These are phyloP conservation scores for Phyto melanocephala DNA, from an alignment of 2,888 invertebrate species.

Conservation along the genomic window DNA sequence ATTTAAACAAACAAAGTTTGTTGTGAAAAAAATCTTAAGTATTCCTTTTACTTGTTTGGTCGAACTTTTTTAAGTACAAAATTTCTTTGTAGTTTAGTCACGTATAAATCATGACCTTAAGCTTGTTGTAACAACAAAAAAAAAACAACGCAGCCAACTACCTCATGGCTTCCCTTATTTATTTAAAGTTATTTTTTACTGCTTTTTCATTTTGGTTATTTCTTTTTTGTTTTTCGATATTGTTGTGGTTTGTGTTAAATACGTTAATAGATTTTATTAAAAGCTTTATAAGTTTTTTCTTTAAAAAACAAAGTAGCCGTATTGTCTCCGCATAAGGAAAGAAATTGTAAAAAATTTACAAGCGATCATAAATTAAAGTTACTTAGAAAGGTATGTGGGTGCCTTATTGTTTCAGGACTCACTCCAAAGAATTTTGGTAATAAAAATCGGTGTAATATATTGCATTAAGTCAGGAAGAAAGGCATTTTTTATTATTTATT, in stretches of 20 bases:
- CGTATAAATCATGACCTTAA: constrained; percentile 55
- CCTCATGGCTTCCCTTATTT: neutral
- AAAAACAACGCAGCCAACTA: neutral
- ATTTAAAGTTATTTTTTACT: neutral
- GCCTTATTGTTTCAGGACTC: neutral
- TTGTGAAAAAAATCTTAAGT: constrained; percentile 5
- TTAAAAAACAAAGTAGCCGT: neutral
- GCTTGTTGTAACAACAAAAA: neutral
- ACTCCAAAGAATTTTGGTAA: neutral
- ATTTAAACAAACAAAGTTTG: constrained; percentile 6
- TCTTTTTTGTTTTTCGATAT: neutral
- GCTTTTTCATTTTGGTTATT: neutral
- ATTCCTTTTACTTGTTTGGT: neutral
- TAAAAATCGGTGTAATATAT: constrained; percentile 8
- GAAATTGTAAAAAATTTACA: constrained; percentile 25
- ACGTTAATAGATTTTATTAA: constrained; percentile 51
- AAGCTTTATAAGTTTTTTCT: constrained; percentile 28
- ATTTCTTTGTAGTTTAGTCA: constrained; percentile 35
- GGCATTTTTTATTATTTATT: constrained; percentile 3
- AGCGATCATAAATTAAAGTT: constrained; percentile 53
- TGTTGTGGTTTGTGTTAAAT: constrained; percentile 36
- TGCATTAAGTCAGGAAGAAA: neutral
- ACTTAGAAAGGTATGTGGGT: constrained; percentile 29
- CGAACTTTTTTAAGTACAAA: neutral
- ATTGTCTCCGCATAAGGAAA: neutral